Evolutionary conservation across 2,888 invertebrate genomes (phyloP), one percentile per base, ranked within the genome.

Genomic region (Parthenolecanium corni): DNA sequence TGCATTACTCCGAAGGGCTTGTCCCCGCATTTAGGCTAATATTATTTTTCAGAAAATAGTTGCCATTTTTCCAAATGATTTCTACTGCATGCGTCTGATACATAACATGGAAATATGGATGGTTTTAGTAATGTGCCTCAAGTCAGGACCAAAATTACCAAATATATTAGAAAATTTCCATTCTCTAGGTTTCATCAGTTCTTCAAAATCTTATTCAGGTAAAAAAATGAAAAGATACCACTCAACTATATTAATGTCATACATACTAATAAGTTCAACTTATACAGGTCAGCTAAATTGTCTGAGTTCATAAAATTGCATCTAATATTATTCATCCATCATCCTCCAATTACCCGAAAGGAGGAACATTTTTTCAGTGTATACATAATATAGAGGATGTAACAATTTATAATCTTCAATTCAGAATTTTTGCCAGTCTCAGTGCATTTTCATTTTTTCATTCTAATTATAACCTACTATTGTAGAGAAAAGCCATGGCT

Each of bases 61-160:
- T 42, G 52, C 52, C 42, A 31, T 38, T 24, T 42, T 62, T 21
- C 62, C 62, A 14, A 62, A 62, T 42, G 62, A 62, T 52, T 62
- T 40, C 52, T 24, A 62, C 38, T 62, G 62, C 24, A 52, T 52
- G 14, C 62, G 62, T 24, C 11, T 62, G 12, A 18, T 62, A 14
- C 52, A 40, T n/a, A 40, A 52, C 24, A 44, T n/a, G 14, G 40
- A 62, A 44, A 44, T 62, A 31, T 52, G 44, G 20, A 31, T 52
- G 2, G 23, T 52, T 18, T 16, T 62, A 31, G 36, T 52, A 14
- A 31, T 24, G 31, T 52, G 21, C 23, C 36, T 52, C 4, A 16
- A 44, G 12, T 44, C 42, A 16, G 20, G 24, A 3, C 42, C 18
- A 42, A 57, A 16, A 20, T 25, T 57, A 46, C 57, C 57, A 1